These are phyloP conservation scores for Acipenser transmontanus DNA, from an alignment of 2,797 vertebrate genomes.

Conservation along the genomic window DNA sequence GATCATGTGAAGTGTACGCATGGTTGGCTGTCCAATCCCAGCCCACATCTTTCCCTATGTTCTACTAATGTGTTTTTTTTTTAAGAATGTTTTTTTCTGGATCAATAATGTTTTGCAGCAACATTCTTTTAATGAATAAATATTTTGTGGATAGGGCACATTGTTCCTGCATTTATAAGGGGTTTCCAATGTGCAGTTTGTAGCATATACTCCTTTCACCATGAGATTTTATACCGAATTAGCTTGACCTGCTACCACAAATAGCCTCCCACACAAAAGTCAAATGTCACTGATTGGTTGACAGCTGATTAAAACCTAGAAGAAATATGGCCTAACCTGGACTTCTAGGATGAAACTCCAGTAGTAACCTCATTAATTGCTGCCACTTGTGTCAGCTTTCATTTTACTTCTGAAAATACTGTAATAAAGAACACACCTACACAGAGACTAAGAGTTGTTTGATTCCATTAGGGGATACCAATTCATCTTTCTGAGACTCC, in stretches of 20 bases:
- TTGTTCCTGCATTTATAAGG: neutral
- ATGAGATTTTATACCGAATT: neutral
- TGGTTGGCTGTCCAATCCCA: too few relatives aligned
- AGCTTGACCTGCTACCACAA: neutral
- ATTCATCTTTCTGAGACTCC: too few relatives aligned
- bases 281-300: neutral
- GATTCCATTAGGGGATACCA: too few relatives aligned
- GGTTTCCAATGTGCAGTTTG: neutral
- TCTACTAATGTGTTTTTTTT: too few relatives aligned
- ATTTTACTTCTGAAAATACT: neutral
- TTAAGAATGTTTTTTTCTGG: too few relatives aligned
- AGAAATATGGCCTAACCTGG: neutral
- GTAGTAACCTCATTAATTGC: neutral
- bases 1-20: too few relatives aligned
- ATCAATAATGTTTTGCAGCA: neutral
- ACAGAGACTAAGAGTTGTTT: too few relatives aligned
- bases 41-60: too few relatives aligned
- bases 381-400: neutral
- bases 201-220: neutral
- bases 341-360: neutral
- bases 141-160: neutral
- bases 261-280: neutral
- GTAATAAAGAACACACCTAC: too few relatives aligned
- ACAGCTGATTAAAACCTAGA: neutral
- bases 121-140: neutral